Conservation (phyloP, 1,140 invertebrate genomes). For the Phortica variegata region DNA sequence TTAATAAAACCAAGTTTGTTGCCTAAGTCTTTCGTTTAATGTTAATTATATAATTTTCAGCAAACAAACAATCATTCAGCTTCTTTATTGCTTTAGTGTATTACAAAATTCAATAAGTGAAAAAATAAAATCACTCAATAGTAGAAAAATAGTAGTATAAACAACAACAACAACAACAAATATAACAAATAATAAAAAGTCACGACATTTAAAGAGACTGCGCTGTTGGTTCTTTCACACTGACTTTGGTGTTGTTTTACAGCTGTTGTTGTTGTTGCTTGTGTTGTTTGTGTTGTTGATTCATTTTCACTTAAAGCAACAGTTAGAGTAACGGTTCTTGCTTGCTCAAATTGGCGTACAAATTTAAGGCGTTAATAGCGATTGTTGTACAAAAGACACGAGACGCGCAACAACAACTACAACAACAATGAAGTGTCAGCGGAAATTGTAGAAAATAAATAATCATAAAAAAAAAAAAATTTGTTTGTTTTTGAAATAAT, state of each 20-base stretch:
- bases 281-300: slow-evolving; percentile 32
- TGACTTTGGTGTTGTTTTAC: slow-evolving; percentile 11
- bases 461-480: neutral
- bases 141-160: slow-evolving; percentile 11
- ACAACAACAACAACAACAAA: slow-evolving; percentile 9
- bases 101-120: slow-evolving; percentile 43
- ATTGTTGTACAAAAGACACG: slow-evolving; percentile 1
- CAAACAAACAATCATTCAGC: neutral
- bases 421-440: slow-evolving; percentile 15
- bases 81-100: neutral
- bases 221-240: slow-evolving; percentile 29
- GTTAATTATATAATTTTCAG: slow-evolving; percentile 1
- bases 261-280: slow-evolving; percentile 26
- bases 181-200: slow-evolving; percentile 34
- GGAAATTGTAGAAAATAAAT: slow-evolving; percentile 30
- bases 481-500: neutral
- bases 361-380: slow-evolving; percentile 49
- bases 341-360: slow-evolving; percentile 47
- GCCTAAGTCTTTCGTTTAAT: slow-evolving; percentile 26
- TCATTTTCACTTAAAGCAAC: slow-evolving; percentile 53
- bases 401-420: neutral
- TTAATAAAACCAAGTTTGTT: slow-evolving; percentile 22
- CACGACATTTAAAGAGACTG: slow-evolving; percentile 30
- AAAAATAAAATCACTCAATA: neutral
- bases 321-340: slow-evolving; percentile 45